Percentiles rank a stretch among this genome's conserved stretches.
phyloP scores from a whole-genome alignment of 2,797 vertebrate genomes.

The Selene dorsalis region DNA sequence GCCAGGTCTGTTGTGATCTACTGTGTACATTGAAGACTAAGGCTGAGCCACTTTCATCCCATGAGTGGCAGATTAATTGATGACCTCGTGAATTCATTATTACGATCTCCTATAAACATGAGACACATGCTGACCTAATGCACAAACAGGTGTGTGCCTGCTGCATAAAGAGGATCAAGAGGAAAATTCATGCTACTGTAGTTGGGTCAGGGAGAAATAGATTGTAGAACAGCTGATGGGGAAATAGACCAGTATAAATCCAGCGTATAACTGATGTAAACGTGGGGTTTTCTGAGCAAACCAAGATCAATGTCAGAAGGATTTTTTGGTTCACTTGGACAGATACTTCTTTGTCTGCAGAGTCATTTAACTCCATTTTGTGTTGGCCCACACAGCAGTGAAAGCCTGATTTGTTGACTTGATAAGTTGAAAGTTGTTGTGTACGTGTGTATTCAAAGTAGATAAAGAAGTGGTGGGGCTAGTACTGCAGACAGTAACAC shows the following conservation, averaged over 20 bases:
- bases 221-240: constrained; percentile 60
- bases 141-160: constrained; percentile 58
- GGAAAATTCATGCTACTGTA: constrained; percentile 33
- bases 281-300: constrained; percentile 28
- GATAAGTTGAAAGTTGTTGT: constrained; percentile 36
- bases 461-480: constrained; percentile 23
- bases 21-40: constrained; percentile 57
- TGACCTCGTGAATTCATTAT: constrained; percentile 73
- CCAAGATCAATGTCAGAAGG: constrained; percentile 31
- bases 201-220: constrained; percentile 53
- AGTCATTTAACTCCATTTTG: constrained; percentile 28
- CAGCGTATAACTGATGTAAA: constrained; percentile 31
- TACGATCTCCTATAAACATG: constrained; percentile 46
- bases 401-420: constrained; percentile 37
- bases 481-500: constrained; percentile 43
- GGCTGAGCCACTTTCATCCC: constrained; percentile 54
- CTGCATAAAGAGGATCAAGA: constrained; percentile 58
- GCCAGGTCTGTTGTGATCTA: constrained; percentile 52
- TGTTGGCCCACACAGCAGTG: constrained; percentile 10
- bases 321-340: constrained; percentile 22
- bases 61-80: constrained; percentile 72
- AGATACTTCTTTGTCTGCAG: constrained; percentile 23
- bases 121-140: constrained; percentile 19
- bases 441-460: constrained; percentile 38
- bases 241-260: constrained; percentile 49